Evolutionary conservation across 2,888 invertebrate genomes (phyloP), one percentile per base, ranked within the genome.

Genomic region (Pollenia labialis): DNA sequence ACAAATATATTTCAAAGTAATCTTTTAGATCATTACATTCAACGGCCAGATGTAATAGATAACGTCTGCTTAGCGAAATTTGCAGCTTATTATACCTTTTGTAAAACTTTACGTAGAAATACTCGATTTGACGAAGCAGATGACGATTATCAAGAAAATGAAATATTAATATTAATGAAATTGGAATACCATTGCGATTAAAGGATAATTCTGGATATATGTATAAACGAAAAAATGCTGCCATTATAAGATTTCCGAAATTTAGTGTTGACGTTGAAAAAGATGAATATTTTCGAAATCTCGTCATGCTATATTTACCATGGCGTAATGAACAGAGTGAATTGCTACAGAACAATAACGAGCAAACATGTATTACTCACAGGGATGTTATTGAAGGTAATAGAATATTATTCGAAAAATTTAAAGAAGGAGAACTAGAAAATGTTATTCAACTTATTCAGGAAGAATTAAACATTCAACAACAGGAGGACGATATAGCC

Each of bases 21-120:
- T n/a, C n/a, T n/a, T n/a, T n/a, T 82, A 1, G 68, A 81, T 23
- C 68, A 75, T 56, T 83, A 83, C 12, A 23, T 58, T 4, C 54
- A 62, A 66, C 50, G 75, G 0, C 75, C 69, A 0, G 74, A 82
- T 23, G 40, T 42, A 48, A 40, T 83, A 9, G 18, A 83, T 32
- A 0, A 76, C 18, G 9, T 60, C 16, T 83, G 76, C 11, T 46
- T 82, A 7, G 82, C 81, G n/a, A 18, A 82, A 3, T 75, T 76
- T 62, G 75, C 32, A 69, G 60, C 60, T 1, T 74, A 42, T 46
- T 81, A 74, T 10, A 68, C n/a, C 1, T 74, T 12, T 42, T 50
- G 66, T 0, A 68, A 56, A 42, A 16, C 10, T 6, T 4, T 40
- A 7, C 48, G 68, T 11, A 68, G 40, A 42, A 48, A 14, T 4